These are phyloP conservation scores for Cylas formicarius DNA, from an alignment of 1,140 invertebrate species.

Conservation along the genomic window DNA sequence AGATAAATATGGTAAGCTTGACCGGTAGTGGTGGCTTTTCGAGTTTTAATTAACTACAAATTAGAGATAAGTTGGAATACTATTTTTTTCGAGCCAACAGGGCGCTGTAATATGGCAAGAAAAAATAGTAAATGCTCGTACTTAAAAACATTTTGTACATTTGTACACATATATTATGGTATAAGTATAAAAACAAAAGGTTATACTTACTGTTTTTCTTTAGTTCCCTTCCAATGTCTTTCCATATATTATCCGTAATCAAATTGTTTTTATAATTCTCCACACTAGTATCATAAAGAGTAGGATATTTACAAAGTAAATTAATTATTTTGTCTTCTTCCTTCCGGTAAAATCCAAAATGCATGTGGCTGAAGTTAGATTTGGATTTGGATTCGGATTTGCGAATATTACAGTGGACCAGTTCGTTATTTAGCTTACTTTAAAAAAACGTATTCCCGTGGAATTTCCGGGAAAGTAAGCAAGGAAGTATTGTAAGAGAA, in stretches of 20 bases:
- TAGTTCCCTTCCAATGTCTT: not conserved
- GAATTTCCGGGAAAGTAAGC: too few species aligned
- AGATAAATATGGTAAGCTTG: too few species aligned
- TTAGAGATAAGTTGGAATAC: slow-evolving; percentile 23
- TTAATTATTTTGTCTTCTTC: slow-evolving; percentile 6
- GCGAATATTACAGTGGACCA: too few species aligned
- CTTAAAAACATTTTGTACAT: slow-evolving; percentile 1
- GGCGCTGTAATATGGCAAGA: slow-evolving; percentile 34
- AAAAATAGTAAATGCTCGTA: slow-evolving; percentile 8
- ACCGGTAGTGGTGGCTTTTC: too few species aligned
- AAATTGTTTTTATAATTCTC: not conserved
- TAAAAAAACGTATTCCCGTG: too few species aligned
- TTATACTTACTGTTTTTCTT: not conserved
- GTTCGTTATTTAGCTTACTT: too few species aligned
- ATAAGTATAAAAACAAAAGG: not conserved
- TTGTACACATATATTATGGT: not conserved
- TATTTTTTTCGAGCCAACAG: slow-evolving; percentile 30
- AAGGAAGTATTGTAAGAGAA: too few species aligned
- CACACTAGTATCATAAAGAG: slow-evolving; percentile 1
- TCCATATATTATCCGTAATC: slow-evolving; percentile 1
- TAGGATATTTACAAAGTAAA: slow-evolving; percentile 6
- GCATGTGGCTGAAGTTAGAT: too few species aligned
- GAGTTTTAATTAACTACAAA: slow-evolving; percentile 7
- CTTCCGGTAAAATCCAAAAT: too few species aligned
- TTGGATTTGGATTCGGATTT: too few species aligned